phyloP scores from a whole-genome alignment of 35 echinoderm and acorn worm species.

The Heliocidaris erythrogramma region DNA sequence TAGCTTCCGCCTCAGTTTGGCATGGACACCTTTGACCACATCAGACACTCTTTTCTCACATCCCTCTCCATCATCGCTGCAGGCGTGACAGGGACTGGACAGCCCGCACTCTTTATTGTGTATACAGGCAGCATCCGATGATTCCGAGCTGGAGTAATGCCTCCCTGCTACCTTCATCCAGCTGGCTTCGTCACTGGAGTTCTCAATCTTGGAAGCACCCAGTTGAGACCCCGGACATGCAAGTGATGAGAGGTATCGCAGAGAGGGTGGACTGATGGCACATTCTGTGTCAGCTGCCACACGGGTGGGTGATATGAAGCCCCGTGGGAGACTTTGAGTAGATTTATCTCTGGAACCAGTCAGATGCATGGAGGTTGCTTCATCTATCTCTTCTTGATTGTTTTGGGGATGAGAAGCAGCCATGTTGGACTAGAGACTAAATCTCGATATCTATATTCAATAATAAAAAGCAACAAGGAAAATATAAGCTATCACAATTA shows the following conservation, averaged over 20 bases:
- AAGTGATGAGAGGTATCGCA: not conserved
- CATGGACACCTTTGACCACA: conserved; percentile 91
- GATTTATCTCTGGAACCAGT: not conserved
- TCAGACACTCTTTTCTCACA: conserved; percentile 67
- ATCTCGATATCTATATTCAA: no score
- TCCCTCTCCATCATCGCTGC: conserved; percentile 64
- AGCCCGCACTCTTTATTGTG: not conserved
- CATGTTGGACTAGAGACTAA: not conserved
- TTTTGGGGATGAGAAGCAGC: not conserved
- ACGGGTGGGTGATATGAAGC: not conserved
- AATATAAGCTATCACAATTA: no score
- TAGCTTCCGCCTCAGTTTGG: conserved; percentile 82
- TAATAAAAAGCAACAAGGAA: no score
- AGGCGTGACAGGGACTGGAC: not conserved
- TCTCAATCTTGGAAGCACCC: no score
- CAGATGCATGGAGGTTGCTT: not conserved
- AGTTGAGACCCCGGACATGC: not conserved
- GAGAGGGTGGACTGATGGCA: not conserved
- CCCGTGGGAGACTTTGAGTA: not conserved
- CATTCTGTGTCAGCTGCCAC: not conserved
- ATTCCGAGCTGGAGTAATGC: not conserved
- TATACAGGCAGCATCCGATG: not conserved
- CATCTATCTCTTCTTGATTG: not conserved
- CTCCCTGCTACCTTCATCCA: not conserved
- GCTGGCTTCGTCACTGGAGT: not conserved